phyloP scores from a whole-genome alignment of 2,888 invertebrate species.

The Smittia aterrima region DNA sequence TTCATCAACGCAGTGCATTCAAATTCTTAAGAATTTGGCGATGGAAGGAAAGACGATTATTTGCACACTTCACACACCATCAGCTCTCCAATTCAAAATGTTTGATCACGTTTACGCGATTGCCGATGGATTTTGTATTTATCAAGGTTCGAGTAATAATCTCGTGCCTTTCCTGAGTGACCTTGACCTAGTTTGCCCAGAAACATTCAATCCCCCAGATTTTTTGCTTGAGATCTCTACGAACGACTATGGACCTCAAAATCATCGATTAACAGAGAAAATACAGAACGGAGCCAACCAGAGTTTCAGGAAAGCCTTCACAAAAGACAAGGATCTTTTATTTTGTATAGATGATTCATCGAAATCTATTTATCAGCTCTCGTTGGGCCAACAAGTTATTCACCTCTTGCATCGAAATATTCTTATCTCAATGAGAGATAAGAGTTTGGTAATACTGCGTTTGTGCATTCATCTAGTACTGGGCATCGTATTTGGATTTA shows the following conservation, averaged over 20 bases:
- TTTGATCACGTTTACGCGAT: constrained; percentile 86
- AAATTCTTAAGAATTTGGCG: constrained; percentile 76
- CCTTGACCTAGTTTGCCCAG: constrained; percentile 73
- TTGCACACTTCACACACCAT: constrained; percentile 90
- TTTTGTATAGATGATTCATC: neutral
- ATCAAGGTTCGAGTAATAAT: constrained; percentile 72
- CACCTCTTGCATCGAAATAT: constrained; percentile 62
- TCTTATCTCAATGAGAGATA: constrained; percentile 66
- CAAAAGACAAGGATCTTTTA: neutral
- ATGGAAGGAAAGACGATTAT: constrained; percentile 81
- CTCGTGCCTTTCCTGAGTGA: constrained; percentile 74
- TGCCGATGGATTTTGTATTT: constrained; percentile 75
- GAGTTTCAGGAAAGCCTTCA: constrained; percentile 55
- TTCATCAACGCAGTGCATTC: constrained; percentile 78
- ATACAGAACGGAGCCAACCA: constrained; percentile 63
- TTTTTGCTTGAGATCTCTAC: constrained; percentile 74
- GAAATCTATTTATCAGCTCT: neutral
- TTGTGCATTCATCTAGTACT: constrained; percentile 75
- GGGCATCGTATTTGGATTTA: constrained; percentile 75
- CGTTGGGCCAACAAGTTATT: neutral
- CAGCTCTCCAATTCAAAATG: constrained; percentile 79
- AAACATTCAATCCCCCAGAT: constrained; percentile 88
- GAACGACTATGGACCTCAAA: constrained; percentile 69
- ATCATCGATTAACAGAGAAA: constrained; percentile 58
- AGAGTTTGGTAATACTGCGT: constrained; percentile 72